These are phyloP conservation scores for Melipona bicolor DNA, from an alignment of 2,888 invertebrate genomes.

Conservation along the genomic window DNA sequence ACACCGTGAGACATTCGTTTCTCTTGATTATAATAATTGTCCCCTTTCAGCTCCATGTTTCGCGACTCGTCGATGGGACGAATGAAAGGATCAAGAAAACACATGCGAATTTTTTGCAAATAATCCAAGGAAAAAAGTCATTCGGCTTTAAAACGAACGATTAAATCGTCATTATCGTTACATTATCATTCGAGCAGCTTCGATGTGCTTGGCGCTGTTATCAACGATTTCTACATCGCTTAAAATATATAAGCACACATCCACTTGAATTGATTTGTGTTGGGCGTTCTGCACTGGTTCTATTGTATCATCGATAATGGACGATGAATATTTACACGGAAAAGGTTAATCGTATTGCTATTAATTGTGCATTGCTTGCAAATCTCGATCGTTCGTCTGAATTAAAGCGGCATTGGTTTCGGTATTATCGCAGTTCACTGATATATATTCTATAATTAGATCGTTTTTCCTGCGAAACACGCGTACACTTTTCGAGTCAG, in stretches of 20 bases:
- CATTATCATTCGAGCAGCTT: conserved; percentile 10
- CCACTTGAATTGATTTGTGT: conserved; percentile 16
- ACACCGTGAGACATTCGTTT: conserved; percentile 48
- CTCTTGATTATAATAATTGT: conserved; percentile 32
- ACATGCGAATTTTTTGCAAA: too few relatives aligned
- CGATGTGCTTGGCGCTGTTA: conserved; percentile 22
- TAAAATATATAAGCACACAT: conserved; percentile 17
- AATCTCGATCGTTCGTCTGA: conserved; percentile 44
- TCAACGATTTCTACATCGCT: conserved; percentile 40
- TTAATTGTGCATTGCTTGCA: conserved; percentile 75
- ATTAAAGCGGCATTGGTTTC: conserved; percentile 25
- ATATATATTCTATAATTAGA: conserved; percentile 44
- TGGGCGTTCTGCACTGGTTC: conserved; percentile 8
- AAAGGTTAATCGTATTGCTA: conserved; percentile 78
- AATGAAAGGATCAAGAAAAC: neutral
- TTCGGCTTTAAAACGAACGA: neutral
- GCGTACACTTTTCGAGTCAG: conserved; percentile 24
- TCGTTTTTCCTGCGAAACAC: conserved; percentile 12
- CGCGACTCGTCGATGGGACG: neutral
- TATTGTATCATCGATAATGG: conserved; percentile 73
- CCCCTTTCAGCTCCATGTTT: neutral
- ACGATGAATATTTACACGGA: conserved; percentile 78
- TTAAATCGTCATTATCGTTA: conserved; percentile 23
- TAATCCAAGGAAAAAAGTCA: neutral
- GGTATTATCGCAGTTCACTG: conserved; percentile 1